Evolutionary conservation across 2,888 invertebrate species (phyloP), one percentile per base, ranked within the genome.

Genomic region (Drosophila lutescens): DNA sequence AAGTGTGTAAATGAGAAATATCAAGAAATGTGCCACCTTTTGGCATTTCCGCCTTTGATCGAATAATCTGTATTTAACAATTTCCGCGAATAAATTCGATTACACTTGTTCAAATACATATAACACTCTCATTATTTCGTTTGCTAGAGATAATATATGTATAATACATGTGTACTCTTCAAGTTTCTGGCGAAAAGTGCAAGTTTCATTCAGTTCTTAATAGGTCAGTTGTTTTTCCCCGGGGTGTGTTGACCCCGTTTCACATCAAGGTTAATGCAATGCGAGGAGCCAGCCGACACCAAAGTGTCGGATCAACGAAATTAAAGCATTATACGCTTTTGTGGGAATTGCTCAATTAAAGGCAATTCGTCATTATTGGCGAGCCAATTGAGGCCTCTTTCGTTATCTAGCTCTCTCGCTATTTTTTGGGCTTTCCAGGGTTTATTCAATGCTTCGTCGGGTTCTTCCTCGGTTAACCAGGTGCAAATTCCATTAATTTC

Each of bases 281-380:
- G 13, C 15, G 56, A 55, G 34, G 34, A 34, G 34, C 17, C 6
- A 17, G 26, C 26, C 26, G 56, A 34, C 43, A 10, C 32, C 13
- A 59, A 55, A 59, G 59, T 59, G 56, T 59, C 43, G 56, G 59
- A 43, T 59, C 56, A 60, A 44, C 57, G 57, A 56, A 44, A 60
- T 57, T 26, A 17, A 60, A 56, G 44, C 57, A 36, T 63, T 47
- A 40, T 53, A 15, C 46, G 62, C 43, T 32, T 36, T 20, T 34
- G 32, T 34, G 49, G 17, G 49, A 38, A 53, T 53, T 40, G 53
- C n/a, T 56, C 43, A 60, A 60, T 60, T 56, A 60, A 36, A 15
- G n/a, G 15, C 56, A 13, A 36, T 34, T 55, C 60, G 41, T 43
- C 44, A 32, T 41, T 59, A 59, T 59, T 59, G 49, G 32, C 13